Conservation (phyloP, 2,113 vertebrate species). For the Syngnathus scovelli region DNA sequence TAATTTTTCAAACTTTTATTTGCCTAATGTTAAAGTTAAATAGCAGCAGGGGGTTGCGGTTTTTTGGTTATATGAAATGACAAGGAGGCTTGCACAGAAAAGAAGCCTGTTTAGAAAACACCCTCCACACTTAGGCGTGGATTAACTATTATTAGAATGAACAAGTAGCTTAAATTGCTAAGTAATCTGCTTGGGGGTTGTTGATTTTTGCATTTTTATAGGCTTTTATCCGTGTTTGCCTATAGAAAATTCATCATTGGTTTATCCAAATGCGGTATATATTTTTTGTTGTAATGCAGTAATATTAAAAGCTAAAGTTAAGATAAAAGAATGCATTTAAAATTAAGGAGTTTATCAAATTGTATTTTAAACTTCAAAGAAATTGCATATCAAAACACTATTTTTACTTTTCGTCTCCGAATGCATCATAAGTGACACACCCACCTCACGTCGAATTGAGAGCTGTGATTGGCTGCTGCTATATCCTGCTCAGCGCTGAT, state of each 20-base stretch:
- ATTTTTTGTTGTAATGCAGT: too few relatives aligned
- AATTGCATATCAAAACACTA: neutral
- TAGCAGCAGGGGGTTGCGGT: neutral
- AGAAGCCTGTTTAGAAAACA: neutral
- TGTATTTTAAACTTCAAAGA: neutral
- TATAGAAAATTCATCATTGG: neutral
- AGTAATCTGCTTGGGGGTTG: conserved; percentile 31
- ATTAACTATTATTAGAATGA: conserved; percentile 52
- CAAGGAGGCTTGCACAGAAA: neutral
- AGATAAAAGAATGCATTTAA: too few relatives aligned
- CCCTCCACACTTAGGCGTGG: conserved; percentile 11
- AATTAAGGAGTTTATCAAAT: neutral
- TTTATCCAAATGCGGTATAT: neutral
- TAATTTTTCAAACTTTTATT: neutral
- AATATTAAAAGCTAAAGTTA: too few relatives aligned
- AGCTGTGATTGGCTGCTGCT: conserved; percentile 54
- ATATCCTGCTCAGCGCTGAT: conserved; percentile 34
- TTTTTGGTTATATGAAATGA: neutral
- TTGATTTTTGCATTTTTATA: conserved; percentile 1
- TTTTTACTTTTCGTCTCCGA: neutral
- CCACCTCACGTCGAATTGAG: neutral
- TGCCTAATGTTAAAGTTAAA: neutral
- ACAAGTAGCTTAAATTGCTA: conserved; percentile 39
- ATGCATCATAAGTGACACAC: conserved; percentile 9
- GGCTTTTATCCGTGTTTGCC: neutral